These are phyloP conservation scores for Omphaloscelis lunosa DNA, from an alignment of 2,888 invertebrate species.

Conservation along the genomic window DNA sequence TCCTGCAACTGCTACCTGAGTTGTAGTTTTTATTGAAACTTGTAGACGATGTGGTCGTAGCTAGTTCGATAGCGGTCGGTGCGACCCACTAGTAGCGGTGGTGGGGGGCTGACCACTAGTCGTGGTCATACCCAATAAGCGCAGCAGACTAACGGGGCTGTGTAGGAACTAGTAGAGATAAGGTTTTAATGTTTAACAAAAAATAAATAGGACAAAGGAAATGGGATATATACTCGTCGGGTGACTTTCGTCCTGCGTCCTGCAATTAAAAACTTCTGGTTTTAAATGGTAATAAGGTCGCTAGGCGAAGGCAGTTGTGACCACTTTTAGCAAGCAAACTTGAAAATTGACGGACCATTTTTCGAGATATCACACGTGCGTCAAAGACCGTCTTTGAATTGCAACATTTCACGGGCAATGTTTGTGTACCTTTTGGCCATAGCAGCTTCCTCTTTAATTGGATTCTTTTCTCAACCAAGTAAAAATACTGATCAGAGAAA, in stretches of 20 bases:
- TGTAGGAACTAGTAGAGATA: background rate
- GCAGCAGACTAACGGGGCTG: background rate
- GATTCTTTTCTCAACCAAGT: background rate
- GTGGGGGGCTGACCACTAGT: background rate
- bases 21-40: background rate
- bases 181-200: background rate
- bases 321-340: background rate
- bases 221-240: background rate
- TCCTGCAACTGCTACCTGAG: background rate
- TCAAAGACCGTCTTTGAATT: background rate
- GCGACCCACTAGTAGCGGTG: slow-evolving; percentile 10
- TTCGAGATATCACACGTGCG: background rate
- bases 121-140: slow-evolving; percentile 16
- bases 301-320: background rate
- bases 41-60: slow-evolving; percentile 9
- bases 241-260: background rate
- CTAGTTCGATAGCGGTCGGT: slow-evolving; percentile 15
- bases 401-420: background rate
- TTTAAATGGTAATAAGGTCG: background rate
- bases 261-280: background rate
- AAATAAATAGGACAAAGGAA: background rate
- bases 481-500: background rate
- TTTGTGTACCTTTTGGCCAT: background rate
- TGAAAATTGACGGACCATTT: background rate
- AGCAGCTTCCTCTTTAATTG: background rate